Base-by-base conservation (phyloP, 2,797 vertebrate species). In the Enteromius afrohamiltoni region DNA sequence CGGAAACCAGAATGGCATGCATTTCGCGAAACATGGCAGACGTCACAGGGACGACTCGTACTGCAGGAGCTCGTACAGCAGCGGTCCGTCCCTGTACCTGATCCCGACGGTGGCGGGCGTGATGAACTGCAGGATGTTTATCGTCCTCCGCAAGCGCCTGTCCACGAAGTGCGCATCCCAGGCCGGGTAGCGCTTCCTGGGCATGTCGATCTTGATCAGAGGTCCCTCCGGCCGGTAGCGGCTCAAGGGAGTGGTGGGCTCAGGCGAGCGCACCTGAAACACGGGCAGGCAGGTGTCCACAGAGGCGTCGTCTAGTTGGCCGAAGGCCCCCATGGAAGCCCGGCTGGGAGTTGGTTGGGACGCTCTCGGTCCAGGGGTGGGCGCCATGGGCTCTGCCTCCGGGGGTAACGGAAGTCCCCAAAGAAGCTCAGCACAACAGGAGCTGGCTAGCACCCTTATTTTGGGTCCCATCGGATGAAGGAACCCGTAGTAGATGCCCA, bases 141-240 rank as follows among this genome's bases (percentile, higher is more conserved):
- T 98, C 93, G 98, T 99, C 94, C 98, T 98, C 91, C 98, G 96
- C 91, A 99, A 95, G 81, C 98, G 96, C 91, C 98, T 94, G 96
- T 99, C 98, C 91, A 99, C 98, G 90, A 98, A 99, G 94, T 99
- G 98, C 51, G 98, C 98, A 82, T 99, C 98, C 98, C 98, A 99
- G 55, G 98, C 98, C 2, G 98, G 98, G 86, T 99, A 99, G 74
- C 97, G 95, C 89, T 99, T 99, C 92, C 98, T 96, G 86, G 98
- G 98, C 97, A 99, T 99, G 95, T 99, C 98, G 91, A 99, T 99
- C 92, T 98, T 98, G 94, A 99, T 99, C 71, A 99, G 96, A 71
- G 98, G 98, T 85, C 98, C 98, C 91, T 99, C 97, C 0, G 95
- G 94, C 86, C 92, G 90, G 90, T 94, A 95, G 87, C 95, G 94